These are phyloP conservation scores for Scrobipalpa atriplicella DNA, from an alignment of 2,888 invertebrate genomes.

Conservation along the genomic window DNA sequence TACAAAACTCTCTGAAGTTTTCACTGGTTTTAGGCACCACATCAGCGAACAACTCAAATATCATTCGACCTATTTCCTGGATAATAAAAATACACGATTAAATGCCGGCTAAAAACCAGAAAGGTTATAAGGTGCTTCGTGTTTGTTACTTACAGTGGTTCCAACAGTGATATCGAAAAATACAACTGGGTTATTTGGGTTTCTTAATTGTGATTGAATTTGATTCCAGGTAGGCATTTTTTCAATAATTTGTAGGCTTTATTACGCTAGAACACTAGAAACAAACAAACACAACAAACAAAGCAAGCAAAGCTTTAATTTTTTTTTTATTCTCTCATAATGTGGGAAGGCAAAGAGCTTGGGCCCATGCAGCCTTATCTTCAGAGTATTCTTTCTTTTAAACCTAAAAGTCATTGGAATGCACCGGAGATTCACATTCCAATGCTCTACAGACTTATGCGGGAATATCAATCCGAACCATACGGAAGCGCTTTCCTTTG, in stretches of 20 bases:
- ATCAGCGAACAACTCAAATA: constrained; percentile 98
- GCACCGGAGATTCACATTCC: no score
- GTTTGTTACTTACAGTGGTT: constrained; percentile 86
- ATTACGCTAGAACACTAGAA: not conserved
- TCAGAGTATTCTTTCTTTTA: no score
- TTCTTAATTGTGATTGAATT: constrained; percentile 93
- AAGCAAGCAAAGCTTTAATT: not conserved
- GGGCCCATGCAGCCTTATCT: no score
- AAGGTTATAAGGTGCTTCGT: not conserved
- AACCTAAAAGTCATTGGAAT: no score
- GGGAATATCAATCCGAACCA: no score
- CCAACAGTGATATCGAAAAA: constrained; percentile 99
- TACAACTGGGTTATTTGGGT: constrained; percentile 98
- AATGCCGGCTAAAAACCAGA: not conserved
- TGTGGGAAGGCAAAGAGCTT: no score
- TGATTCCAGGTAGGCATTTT: constrained; percentile 97
- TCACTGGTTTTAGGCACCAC: constrained; percentile 98
- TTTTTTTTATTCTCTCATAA: no score
- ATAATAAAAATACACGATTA: constrained; percentile 35
- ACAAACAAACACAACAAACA: not conserved
- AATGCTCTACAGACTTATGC: no score
- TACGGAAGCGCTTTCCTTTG: no score
- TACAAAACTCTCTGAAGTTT: constrained; percentile 99
- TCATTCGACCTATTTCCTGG: constrained; percentile 98
- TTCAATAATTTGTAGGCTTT: not conserved